phyloP scores from a whole-genome alignment of 2,888 invertebrate species.

The Trimorus sp. region DNA sequence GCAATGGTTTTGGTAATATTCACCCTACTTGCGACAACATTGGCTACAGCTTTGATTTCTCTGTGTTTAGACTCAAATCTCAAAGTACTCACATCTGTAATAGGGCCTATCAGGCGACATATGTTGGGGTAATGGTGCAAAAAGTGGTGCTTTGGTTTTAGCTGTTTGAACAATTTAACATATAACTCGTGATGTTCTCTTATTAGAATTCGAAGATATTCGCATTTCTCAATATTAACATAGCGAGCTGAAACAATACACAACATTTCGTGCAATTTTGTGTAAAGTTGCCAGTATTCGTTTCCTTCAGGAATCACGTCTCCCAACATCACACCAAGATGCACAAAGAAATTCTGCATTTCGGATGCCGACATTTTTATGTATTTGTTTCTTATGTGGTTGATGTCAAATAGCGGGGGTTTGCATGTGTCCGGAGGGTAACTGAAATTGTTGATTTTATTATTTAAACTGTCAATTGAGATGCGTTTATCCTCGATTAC shows the following conservation, averaged over 20 bases:
- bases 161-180: too few relatives aligned
- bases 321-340: slow-evolving; percentile 25
- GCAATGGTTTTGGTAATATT: too few relatives aligned
- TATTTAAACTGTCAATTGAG: slow-evolving; percentile 38
- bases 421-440: slow-evolving; percentile 43
- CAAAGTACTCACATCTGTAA: too few relatives aligned
- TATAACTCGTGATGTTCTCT: neutral
- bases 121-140: too few relatives aligned
- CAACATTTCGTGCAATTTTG: slow-evolving; percentile 32
- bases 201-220: too few relatives aligned
- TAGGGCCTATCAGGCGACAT: too few relatives aligned
- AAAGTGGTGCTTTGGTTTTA: too few relatives aligned
- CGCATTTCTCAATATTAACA: too few relatives aligned
- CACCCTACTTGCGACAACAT: too few relatives aligned
- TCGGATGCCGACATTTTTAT: slow-evolving; percentile 58
- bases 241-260: neutral
- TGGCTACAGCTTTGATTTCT: too few relatives aligned
- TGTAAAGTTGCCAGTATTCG: slow-evolving; percentile 52
- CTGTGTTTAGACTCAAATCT: too few relatives aligned
- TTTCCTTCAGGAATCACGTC: slow-evolving; percentile 37
- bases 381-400: slow-evolving; percentile 48
- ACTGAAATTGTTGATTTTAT: slow-evolving; percentile 38
- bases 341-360: slow-evolving; percentile 51
- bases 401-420: slow-evolving; percentile 47
- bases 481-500: slow-evolving; percentile 21